A percentile compares a stretch with the other conserved stretches of the same genome.
These are phyloP conservation scores for Enoplosus armatus DNA, from an alignment of 2,797 vertebrate genomes.

Conservation along the genomic window DNA sequence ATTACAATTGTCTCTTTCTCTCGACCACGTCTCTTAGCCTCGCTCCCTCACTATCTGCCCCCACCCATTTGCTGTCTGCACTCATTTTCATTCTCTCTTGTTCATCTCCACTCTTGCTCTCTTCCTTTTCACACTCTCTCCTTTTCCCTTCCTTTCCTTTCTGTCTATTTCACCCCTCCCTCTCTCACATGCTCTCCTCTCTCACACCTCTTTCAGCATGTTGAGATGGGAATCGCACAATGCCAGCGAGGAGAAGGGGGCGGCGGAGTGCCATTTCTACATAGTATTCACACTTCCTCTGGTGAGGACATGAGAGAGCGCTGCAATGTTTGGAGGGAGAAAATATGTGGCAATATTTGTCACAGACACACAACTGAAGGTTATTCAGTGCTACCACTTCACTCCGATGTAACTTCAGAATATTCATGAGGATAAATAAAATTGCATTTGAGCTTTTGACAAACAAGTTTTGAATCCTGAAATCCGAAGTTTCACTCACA, in stretches of 20 bases:
- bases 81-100: constrained; percentile 72
- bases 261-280: constrained; percentile 58
- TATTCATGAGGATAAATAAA: constrained; percentile 36
- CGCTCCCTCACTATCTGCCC: constrained; percentile 44
- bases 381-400: constrained; percentile 36
- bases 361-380: constrained; percentile 39
- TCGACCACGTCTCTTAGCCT: constrained; percentile 52
- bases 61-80: constrained; percentile 67
- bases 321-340: constrained; percentile 46
- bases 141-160: constrained; percentile 52
- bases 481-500: constrained; percentile 45
- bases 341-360: constrained; percentile 57
- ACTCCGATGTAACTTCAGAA: constrained; percentile 33
- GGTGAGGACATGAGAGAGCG: constrained; percentile 46
- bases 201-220: constrained; percentile 71
- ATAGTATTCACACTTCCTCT: constrained; percentile 69
- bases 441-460: constrained; percentile 12
- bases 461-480: constrained; percentile 29
- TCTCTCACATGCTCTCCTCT: constrained; percentile 54
- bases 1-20: constrained; percentile 64
- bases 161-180: constrained; percentile 42
- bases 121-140: constrained; percentile 61
- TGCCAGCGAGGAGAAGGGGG: constrained; percentile 48
- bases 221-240: constrained; percentile 74
- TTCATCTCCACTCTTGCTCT: constrained; percentile 62